Conservation (phyloP, 2,797 vertebrate species). For the Champsocephalus esox region DNA sequence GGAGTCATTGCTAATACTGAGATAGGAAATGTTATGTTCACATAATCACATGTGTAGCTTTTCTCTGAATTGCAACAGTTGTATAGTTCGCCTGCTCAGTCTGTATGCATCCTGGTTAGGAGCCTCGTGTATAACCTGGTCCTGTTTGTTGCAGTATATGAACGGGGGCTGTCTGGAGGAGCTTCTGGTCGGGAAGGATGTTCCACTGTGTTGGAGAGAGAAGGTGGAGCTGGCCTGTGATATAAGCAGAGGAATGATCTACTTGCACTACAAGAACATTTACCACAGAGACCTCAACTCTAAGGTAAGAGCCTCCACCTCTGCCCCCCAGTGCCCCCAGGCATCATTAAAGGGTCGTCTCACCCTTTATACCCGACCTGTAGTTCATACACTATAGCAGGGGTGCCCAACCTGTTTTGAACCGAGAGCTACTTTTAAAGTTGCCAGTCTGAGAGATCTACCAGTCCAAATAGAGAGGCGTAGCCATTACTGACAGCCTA, state of each 20-base stretch:
- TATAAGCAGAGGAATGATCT: constrained; percentile 91
- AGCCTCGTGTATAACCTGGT: background rate
- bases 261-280: constrained; percentile 93
- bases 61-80: background rate
- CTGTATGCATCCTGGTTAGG: background rate
- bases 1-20: background rate
- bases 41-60: background rate
- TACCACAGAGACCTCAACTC: constrained; percentile 94
- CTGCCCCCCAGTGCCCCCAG: background rate
- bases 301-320: constrained; percentile 79
- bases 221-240: constrained; percentile 91
- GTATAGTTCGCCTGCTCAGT: background rate
- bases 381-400: background rate
- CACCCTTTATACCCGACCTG: background rate
- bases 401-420: too few species aligned
- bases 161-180: constrained; percentile 91
- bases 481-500: too few species aligned
- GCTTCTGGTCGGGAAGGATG: constrained; percentile 86
- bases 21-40: background rate
- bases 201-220: constrained; percentile 87
- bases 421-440: too few species aligned
- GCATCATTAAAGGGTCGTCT: constrained; percentile 6
- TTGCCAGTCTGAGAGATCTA: too few species aligned
- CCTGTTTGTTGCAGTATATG: constrained; percentile 82
- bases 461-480: too few species aligned